These are phyloP conservation scores for Scaptomyza graminum DNA, from an alignment of 1,140 invertebrate species.

Conservation along the genomic window DNA sequence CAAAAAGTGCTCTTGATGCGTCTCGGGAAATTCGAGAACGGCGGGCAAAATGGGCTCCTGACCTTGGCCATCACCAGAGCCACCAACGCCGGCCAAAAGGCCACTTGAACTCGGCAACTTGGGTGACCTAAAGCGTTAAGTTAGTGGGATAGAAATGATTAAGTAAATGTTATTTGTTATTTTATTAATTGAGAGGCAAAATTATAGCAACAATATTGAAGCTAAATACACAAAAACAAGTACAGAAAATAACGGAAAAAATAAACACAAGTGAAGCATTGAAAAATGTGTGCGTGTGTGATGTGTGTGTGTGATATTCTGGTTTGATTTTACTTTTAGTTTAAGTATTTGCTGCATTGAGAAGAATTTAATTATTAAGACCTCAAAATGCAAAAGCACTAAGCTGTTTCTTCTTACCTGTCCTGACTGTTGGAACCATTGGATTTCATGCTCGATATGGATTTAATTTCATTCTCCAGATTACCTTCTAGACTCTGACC, in stretches of 20 bases:
- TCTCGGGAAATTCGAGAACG: conserved; percentile 96
- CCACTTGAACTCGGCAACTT: conserved; percentile 68
- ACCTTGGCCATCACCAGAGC: conserved; percentile 84
- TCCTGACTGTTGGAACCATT: conserved; percentile 87
- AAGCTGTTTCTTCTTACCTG: conserved; percentile 68
- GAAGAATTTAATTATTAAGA: conserved; percentile 3
- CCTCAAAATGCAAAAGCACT: background rate
- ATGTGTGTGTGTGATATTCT: conserved; percentile 11
- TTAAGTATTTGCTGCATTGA: conserved; percentile 10
- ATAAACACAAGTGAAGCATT: conserved; percentile 16
- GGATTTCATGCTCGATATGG: conserved; percentile 87
- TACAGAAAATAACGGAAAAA: conserved; percentile 12
- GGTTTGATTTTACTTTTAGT: conserved; percentile 6
- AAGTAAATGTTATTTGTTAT: conserved; percentile 31
- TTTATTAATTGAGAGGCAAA: conserved; percentile 20
- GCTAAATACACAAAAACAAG: conserved; percentile 25
- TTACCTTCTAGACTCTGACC: conserved; percentile 85
- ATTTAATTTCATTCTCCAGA: conserved; percentile 90
- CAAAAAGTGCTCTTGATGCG: conserved; percentile 95
- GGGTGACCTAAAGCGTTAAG: conserved; percentile 53
- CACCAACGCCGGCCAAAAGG: conserved; percentile 52
- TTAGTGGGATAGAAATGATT: conserved; percentile 16
- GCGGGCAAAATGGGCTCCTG: conserved; percentile 96
- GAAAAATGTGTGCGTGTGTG: background rate
- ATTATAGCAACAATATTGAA: conserved; percentile 5